A percentile compares a stretch with the other conserved stretches of the same genome.
phyloP scores from a whole-genome alignment of 2,113 vertebrate genomes.

The Chauna torquata region DNA sequence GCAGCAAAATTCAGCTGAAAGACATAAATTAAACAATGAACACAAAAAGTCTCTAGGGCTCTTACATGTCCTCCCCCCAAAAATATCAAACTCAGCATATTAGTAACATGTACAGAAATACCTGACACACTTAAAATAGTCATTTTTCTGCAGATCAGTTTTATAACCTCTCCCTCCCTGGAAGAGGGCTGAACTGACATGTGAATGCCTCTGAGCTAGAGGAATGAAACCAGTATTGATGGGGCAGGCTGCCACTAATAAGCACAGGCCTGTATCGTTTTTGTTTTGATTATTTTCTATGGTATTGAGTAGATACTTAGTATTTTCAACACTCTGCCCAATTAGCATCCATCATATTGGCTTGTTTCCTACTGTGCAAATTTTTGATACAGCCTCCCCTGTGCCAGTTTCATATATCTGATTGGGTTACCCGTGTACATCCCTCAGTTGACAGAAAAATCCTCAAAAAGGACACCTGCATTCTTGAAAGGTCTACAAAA shows the following conservation, averaged over 20 bases:
- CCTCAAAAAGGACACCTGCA: background rate
- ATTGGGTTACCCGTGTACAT: background rate
- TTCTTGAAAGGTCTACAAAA: constrained; percentile 46
- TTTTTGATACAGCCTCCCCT: background rate
- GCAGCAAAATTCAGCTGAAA: background rate
- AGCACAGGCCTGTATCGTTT: background rate
- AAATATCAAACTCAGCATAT: background rate
- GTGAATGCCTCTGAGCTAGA: background rate
- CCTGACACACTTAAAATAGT: background rate
- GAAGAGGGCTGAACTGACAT: background rate
- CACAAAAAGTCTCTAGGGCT: background rate
- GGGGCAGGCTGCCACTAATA: background rate
- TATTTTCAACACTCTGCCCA: background rate
- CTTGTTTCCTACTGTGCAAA: background rate
- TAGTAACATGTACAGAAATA: background rate
- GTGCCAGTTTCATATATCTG: background rate
- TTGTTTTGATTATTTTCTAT: background rate
- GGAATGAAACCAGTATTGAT: background rate
- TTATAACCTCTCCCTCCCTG: background rate
- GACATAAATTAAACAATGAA: background rate
- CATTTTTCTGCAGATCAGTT: background rate
- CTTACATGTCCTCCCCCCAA: background rate
- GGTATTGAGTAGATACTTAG: background rate
- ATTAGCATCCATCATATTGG: background rate
- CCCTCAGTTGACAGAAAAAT: background rate